phyloP scores from a whole-genome alignment of 2,888 invertebrate species.

The Willowsia nigromaculata region DNA sequence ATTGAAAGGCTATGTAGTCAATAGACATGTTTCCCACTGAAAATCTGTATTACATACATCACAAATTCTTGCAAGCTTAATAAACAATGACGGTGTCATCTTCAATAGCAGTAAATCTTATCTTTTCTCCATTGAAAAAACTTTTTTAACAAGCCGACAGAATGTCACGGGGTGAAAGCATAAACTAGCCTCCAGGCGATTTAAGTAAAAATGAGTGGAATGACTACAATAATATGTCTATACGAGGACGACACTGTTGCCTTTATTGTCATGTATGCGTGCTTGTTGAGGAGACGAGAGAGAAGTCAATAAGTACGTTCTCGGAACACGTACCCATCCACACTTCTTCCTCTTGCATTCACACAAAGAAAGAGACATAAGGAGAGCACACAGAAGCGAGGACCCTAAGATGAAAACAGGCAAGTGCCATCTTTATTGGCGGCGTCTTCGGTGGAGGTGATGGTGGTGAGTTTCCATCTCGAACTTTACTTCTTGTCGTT shows the following conservation, averaged over 20 bases:
- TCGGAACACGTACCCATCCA: conserved; percentile 11
- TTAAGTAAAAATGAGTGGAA: not conserved
- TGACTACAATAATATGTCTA: not conserved
- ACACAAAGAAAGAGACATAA: not conserved
- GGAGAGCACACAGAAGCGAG: not conserved
- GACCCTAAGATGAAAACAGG: not conserved
- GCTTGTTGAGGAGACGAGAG: not conserved
- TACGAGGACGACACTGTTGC: not conserved
- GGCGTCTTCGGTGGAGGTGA: not conserved
- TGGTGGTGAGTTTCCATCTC: not conserved
- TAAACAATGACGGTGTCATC: too few relatives aligned
- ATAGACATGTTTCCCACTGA: too few relatives aligned
- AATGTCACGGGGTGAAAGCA: not conserved
- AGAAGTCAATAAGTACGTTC: conserved; percentile 13
- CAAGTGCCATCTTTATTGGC: not conserved
- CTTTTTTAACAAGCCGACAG: not conserved
- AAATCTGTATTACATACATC: too few relatives aligned
- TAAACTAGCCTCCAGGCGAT: not conserved
- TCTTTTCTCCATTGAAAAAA: not conserved
- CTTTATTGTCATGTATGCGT: not conserved
- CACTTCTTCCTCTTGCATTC: not conserved
- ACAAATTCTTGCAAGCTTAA: too few relatives aligned
- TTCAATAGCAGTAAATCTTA: not conserved
- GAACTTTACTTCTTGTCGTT: not conserved
- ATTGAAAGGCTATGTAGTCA: too few relatives aligned